These are phyloP conservation scores for Trematomus bernacchii DNA, from an alignment of 2,797 vertebrate genomes.

Conservation along the genomic window DNA sequence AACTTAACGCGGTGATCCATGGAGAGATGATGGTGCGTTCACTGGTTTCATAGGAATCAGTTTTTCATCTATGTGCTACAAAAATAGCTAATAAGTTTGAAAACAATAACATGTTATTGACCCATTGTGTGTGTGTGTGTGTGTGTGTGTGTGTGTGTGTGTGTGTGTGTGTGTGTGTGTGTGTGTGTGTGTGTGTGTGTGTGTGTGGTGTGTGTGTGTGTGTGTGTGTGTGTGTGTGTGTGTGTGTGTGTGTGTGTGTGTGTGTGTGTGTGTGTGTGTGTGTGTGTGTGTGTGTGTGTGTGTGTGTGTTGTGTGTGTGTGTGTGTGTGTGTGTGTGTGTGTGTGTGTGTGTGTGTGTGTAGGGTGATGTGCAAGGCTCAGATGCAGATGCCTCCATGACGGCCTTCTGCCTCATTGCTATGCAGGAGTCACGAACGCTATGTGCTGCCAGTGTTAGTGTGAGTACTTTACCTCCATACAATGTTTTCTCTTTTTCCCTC, in stretches of 20 bases:
- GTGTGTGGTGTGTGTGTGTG: no score
- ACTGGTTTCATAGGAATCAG: fast-evolving
- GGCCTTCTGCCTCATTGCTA: conserved; percentile 87
- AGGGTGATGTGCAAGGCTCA: conserved; percentile 71
- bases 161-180: no score
- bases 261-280: no score
- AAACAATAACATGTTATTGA: background rate
- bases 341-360: background rate
- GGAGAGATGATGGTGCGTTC: conserved; percentile 62
- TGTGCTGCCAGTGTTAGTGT: conserved; percentile 84
- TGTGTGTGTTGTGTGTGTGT: no score
- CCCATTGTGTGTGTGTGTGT: no score
- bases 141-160: no score
- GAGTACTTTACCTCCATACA: conserved; percentile 61
- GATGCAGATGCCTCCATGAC: conserved; percentile 88
- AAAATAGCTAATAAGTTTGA: background rate
- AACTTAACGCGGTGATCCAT: fast-evolving
- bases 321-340: no score
- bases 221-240: no score
- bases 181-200: no score
- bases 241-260: no score
- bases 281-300: no score
- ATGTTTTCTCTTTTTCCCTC: background rate
- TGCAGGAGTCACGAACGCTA: conserved; percentile 81
- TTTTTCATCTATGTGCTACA: background rate